Evolutionary conservation across 2,113 vertebrate species (phyloP).

Genomic region (Trichomycterus rosablanca): DNA sequence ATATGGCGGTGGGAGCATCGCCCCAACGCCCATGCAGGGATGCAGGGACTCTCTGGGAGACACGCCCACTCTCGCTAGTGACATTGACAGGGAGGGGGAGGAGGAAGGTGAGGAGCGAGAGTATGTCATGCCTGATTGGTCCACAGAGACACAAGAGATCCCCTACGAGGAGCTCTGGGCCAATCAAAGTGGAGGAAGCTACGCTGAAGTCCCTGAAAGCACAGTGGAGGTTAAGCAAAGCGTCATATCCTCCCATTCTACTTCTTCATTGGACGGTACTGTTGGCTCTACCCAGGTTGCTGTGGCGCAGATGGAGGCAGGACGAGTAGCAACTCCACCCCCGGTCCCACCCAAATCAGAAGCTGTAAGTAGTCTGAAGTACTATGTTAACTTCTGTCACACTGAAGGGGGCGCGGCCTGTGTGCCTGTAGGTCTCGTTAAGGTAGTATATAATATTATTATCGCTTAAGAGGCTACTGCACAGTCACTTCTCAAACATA

Average conservation of each 20-base stretch:
- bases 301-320: constrained; percentile 60
- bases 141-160: constrained; percentile 81
- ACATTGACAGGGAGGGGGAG: constrained; percentile 66
- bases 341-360: constrained; percentile 96
- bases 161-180: constrained; percentile 96
- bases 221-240: constrained; percentile 69
- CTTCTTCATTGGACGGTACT: constrained; percentile 64
- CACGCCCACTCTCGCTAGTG: constrained; percentile 50
- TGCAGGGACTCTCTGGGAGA: constrained; percentile 69
- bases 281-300: constrained; percentile 49
- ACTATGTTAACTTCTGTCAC: too few species aligned
- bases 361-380: constrained; percentile 90
- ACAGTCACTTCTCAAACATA: too few species aligned
- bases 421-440: not conserved
- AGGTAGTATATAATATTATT: too few species aligned
- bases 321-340: constrained; percentile 72
- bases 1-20: constrained; percentile 58
- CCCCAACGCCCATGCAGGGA: constrained; percentile 52
- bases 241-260: constrained; percentile 75
- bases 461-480: too few species aligned
- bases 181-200: constrained; percentile 64
- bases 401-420: not conserved
- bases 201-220: constrained; percentile 57
- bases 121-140: constrained; percentile 88
- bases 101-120: constrained; percentile 80